These are phyloP conservation scores for Hydrotaea cyrtoneurina DNA, from an alignment of 2,888 invertebrate species.

Conservation along the genomic window DNA sequence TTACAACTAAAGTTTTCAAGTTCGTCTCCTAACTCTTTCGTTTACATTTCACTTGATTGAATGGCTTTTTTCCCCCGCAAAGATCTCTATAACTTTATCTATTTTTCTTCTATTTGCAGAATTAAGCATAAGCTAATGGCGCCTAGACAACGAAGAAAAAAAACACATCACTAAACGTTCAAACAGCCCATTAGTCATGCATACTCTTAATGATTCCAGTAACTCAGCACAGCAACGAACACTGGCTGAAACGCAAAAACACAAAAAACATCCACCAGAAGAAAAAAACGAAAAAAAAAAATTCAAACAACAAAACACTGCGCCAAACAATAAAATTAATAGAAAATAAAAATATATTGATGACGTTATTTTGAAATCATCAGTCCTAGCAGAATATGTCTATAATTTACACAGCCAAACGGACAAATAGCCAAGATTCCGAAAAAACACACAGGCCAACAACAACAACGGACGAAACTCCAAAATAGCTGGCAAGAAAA, in stretches of 20 bases:
- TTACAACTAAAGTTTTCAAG: no score
- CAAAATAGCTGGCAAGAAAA: neutral
- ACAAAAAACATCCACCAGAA: no score
- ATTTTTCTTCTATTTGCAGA: neutral
- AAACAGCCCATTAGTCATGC: neutral
- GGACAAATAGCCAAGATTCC: neutral
- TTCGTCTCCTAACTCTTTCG: slow-evolving; percentile 34
- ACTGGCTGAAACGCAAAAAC: neutral
- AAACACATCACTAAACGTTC: neutral
- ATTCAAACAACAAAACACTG: neutral
- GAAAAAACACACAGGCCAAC: neutral
- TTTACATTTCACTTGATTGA: neutral
- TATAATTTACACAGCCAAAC: slow-evolving; percentile 31
- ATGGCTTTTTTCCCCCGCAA: neutral
- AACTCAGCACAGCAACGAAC: neutral
- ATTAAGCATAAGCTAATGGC: neutral
- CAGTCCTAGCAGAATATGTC: slow-evolving; percentile 47
- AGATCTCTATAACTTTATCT: neutral
- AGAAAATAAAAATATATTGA: slow-evolving; percentile 67
- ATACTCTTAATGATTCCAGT: neutral
- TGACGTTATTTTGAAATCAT: slow-evolving; percentile 64
- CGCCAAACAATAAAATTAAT: slow-evolving; percentile 43
- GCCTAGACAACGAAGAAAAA: neutral
- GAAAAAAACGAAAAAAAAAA: neutral
- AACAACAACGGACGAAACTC: neutral